Evolutionary conservation across 2,113 vertebrate genomes (phyloP).

Genomic region (Macaca fascicularis): DNA sequence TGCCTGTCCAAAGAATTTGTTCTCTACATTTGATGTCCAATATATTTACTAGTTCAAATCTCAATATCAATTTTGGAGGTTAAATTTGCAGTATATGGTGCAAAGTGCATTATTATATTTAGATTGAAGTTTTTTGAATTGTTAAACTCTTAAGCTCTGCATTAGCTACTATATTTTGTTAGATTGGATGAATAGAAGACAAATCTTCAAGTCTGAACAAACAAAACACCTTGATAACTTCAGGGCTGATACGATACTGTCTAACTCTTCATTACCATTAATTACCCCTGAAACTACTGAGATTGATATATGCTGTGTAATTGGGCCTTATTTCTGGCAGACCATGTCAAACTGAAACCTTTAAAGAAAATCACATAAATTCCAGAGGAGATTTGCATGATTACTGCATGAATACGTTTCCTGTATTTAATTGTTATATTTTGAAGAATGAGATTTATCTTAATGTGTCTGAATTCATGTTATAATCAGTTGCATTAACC

Average conservation of each 20-base stretch:
- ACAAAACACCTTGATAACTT: neutral
- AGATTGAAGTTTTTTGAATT: neutral
- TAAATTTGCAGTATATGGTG: neutral
- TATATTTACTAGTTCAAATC: neutral
- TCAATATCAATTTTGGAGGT: neutral
- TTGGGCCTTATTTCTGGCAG: neutral
- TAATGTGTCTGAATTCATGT: neutral
- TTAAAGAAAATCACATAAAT: neutral
- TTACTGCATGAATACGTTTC: neutral
- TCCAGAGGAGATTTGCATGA: neutral
- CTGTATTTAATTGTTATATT: neutral
- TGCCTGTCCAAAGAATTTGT: neutral
- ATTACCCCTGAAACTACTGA: neutral
- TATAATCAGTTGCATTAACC: neutral
- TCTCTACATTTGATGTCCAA: neutral
- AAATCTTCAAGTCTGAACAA: neutral
- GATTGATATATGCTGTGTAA: neutral
- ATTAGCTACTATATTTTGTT: neutral
- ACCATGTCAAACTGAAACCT: constrained; percentile 35
- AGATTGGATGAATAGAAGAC: neutral
- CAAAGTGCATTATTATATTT: neutral
- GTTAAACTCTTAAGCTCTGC: neutral
- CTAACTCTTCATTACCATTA: neutral
- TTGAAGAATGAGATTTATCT: neutral
- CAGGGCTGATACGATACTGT: neutral